Percentiles rank a stretch among this genome's conserved stretches.
phyloP scores from a whole-genome alignment of 2,797 vertebrate genomes.

The Arrhamphus sclerolepis region DNA sequence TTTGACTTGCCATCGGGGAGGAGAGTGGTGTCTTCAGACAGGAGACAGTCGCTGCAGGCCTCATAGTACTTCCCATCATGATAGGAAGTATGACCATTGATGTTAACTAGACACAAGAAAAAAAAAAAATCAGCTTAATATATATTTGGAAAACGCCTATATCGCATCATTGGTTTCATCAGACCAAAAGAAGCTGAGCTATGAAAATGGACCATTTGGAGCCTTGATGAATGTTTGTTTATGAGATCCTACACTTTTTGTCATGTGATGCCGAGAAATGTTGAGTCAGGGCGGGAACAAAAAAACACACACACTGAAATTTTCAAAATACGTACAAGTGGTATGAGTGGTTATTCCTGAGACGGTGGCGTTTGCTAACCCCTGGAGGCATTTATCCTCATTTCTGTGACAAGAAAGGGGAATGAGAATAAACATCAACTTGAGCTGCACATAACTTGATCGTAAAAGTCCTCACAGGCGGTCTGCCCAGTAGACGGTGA shows the following conservation, averaged over 20 bases:
- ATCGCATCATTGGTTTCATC: no score
- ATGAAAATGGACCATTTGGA: not conserved
- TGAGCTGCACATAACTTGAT: not conserved
- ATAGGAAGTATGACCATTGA: slow-evolving; percentile 77
- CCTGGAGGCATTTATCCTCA: slow-evolving; percentile 70
- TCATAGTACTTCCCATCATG: slow-evolving; percentile 78
- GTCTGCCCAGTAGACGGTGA: slow-evolving; percentile 75
- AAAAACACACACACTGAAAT: not conserved
- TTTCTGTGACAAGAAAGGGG: slow-evolving; percentile 26
- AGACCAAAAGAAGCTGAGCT: no score
- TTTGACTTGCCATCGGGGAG: slow-evolving; percentile 71
- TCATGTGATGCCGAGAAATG: slow-evolving; percentile 4
- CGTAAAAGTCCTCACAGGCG: slow-evolving; percentile 57
- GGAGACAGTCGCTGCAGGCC: slow-evolving; percentile 72
- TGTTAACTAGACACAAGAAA: slow-evolving; percentile 49
- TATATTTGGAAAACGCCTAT: no score
- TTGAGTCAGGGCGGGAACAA: not conserved
- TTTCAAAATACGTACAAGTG: slow-evolving; percentile 56
- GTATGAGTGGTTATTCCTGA: slow-evolving; percentile 70
- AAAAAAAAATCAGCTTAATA: not conserved
- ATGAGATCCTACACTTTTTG: not conserved
- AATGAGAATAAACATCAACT: not conserved
- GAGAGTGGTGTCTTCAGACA: slow-evolving; percentile 75
- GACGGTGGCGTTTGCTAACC: slow-evolving; percentile 63
- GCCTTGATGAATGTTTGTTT: not conserved